Conservation (phyloP, 2,113 vertebrate species). For the Semnornis frantzii region DNA sequence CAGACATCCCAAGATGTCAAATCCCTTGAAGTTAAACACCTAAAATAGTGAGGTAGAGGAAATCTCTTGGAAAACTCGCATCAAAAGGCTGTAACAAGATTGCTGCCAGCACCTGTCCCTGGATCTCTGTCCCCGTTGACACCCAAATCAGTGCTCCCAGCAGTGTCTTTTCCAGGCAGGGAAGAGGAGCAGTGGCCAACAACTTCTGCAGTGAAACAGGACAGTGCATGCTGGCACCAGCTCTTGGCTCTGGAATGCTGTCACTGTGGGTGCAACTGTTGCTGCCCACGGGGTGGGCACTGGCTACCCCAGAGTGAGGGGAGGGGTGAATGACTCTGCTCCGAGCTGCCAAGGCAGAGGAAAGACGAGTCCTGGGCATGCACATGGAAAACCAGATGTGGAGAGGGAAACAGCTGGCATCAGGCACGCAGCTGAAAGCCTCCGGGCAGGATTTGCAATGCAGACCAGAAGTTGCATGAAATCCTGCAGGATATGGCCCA, state of each 20-base stretch:
- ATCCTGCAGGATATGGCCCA: background rate
- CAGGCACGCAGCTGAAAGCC: background rate
- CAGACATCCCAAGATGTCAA: background rate
- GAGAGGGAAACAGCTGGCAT: background rate
- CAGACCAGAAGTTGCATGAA: accelerated
- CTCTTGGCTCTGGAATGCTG: background rate
- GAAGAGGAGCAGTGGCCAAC: background rate
- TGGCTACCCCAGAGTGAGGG: background rate
- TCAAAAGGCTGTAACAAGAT: background rate
- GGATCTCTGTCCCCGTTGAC: background rate
- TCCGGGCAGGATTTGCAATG: background rate
- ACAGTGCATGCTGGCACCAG: background rate
- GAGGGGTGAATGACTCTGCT: accelerated
- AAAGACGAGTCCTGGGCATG: background rate
- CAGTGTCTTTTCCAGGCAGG: background rate
- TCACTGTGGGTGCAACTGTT: background rate
- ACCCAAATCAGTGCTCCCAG: background rate
- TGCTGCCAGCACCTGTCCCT: background rate
- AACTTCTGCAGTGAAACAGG: background rate
- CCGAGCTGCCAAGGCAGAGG: background rate
- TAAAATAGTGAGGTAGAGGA: background rate
- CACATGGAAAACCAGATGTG: accelerated
- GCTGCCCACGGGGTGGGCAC: background rate
- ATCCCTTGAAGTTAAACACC: background rate
- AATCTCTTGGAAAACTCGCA: background rate